Percentiles rank a stretch among this genome's conserved stretches.
Evolutionary conservation across 2,113 vertebrate genomes (phyloP).

Genomic region (Phocoena sinus): DNA sequence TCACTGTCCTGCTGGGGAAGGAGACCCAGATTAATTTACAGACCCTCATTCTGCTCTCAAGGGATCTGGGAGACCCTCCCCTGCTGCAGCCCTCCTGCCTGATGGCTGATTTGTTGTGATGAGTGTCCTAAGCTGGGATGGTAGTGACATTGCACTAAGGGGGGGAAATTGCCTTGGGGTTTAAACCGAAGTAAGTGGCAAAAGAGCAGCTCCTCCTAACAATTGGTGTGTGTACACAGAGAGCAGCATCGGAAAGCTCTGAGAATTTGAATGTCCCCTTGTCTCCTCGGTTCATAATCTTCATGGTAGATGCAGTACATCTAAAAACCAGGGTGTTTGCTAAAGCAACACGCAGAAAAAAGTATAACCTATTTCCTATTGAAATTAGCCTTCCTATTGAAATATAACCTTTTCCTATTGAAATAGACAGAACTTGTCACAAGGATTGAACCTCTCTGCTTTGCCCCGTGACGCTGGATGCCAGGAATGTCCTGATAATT

Average conservation of each 20-base stretch:
- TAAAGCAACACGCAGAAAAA: background rate
- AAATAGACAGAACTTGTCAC: background rate
- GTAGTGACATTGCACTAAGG: background rate
- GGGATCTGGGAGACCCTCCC: background rate
- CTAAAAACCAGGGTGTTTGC: background rate
- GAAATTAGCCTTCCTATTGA: background rate
- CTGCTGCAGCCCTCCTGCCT: background rate
- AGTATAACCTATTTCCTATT: background rate
- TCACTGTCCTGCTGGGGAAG: background rate
- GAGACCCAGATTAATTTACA: conserved; percentile 45
- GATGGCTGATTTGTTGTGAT: background rate
- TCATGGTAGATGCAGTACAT: background rate
- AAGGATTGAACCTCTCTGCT: background rate
- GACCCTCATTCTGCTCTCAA: background rate
- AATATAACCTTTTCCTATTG: background rate
- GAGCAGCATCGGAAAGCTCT: background rate
- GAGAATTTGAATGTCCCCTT: background rate
- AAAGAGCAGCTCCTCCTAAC: background rate
- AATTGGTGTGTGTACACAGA: background rate
- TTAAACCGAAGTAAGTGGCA: background rate
- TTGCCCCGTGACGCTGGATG: background rate
- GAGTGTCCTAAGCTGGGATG: background rate
- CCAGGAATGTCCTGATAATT: background rate
- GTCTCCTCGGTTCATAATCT: background rate
- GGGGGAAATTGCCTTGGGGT: background rate